Evolutionary conservation across 2,888 invertebrate genomes (phyloP), one percentile per base, ranked within the genome.

Genomic region (Xylocampa areola): DNA sequence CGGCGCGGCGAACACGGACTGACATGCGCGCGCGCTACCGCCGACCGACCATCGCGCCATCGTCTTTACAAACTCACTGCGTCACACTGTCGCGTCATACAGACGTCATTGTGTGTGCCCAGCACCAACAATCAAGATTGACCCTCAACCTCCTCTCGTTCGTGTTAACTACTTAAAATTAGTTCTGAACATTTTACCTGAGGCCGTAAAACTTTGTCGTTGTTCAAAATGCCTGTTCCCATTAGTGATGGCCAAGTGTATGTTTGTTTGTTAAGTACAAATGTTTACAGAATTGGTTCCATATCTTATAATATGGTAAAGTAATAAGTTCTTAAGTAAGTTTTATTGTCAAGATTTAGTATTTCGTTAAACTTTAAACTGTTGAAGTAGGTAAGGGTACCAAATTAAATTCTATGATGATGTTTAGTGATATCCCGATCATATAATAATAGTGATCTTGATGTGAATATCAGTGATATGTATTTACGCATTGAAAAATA

Each of bases 1-100:
- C 81, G 78, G 79, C 82, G 82, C 80, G 84, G 79, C 84, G 77
- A 79, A 78, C 80, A 80, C 78, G 79, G 88, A 90, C 86, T 86
- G 87, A 82, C 80, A 68, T 52, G 82, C 79, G 81, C 78, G 68
- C 75, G 76, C 77, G 71, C 60, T 52, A 45, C 57, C 47, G 68
- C 58, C 29, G 68, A 48, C 48, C 66, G 43, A 49, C 74, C 67
- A 68, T 37, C 70, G 68, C 47, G 62, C 48, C 62, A 33, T 53
- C 60, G 52, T 62, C 68, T 69, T 68, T 63, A 51, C 71, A 62
- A 74, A 67, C 63, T 36, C 47, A 39, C 62, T 51, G 65, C 77
- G 70, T 72, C 72, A 71, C 45, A 55, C 29, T 37, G 30, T 50
- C 66, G 62, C 76, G 77, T 77, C 77, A 79, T 45, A 45, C 44